Evolutionary conservation across 1,140 invertebrate genomes (phyloP), one percentile per base, ranked within the genome.

Genomic region (Plectrocnemia conspersa): DNA sequence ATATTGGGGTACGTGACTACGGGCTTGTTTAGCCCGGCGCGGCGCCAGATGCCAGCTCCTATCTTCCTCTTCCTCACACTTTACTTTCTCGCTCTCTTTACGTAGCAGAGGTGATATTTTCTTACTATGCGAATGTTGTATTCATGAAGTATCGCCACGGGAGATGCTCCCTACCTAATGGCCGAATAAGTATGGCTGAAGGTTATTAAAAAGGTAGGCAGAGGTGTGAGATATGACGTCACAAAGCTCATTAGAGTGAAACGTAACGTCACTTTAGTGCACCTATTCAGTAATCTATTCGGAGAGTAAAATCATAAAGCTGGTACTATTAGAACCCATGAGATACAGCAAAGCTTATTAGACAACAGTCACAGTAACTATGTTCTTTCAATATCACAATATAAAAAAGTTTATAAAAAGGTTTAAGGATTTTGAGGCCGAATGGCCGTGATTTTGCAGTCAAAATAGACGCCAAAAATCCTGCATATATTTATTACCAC

Each of bases 1-100:
- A 59, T 59, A 59, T 59, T 59, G 45, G 53, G 41, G 49, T 33
- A 59, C 58, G 58, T 59, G 58, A 59, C 58, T 55, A 59, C 50
- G 40, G 45, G 36, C 50, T 49, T 58, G 50, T 58, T 58, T 52
- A 23, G 29, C 32, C 50, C 41, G 5, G 9, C 21, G 24, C 21
- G 40, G 40, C 19, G 18, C n/a, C 6, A 25, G 15, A 15, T 45
- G 27, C 10, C 33, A 3, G 10, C 22, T 5, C 25, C 46, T 16
- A n/a, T 23, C 27, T 38, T 35, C n/a, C 32, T 29, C 13, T 32
- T 5, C 16, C 41, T 10, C 7, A 44, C 9, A 15, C 29, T 18
- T 11, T 13, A 4, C 5, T 18, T 22, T 23, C 19, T 4, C 21
- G 11, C 15, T 13, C 41, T 19, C 21, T 23, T 23, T 13, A 3